Evolutionary conservation across 2,888 invertebrate genomes (phyloP).

Genomic region (Erpobdella octoculata): DNA sequence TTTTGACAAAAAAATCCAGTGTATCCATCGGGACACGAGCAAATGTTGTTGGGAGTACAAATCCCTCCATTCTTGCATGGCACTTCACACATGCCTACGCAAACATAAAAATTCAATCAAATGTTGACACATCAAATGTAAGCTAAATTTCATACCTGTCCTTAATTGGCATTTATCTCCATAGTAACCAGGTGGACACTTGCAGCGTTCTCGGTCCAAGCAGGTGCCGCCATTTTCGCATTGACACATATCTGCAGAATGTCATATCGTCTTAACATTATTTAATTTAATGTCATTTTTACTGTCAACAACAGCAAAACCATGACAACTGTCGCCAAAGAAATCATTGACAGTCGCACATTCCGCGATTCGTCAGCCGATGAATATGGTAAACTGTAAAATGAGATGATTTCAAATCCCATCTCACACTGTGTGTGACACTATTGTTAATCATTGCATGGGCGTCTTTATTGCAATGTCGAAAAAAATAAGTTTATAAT

Average conservation of each 20-base stretch:
- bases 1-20: conserved; percentile 82
- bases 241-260: conserved; percentile 32
- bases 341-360: no score
- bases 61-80: conserved; percentile 80
- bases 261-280: no score
- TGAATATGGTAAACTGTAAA: neutral
- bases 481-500: no score
- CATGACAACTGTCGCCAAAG: neutral
- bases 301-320: no score
- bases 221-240: conserved; percentile 41
- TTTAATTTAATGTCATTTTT: no score
- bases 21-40: conserved; percentile 81
- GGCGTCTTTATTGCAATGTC: no score
- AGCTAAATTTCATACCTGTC: no score
- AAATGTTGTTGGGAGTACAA: conserved; percentile 85
- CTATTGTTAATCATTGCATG: no score
- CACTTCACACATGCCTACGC: conserved; percentile 30
- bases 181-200: conserved; percentile 36
- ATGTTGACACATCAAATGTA: neutral
- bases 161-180: conserved; percentile 32
- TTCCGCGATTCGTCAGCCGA: neutral
- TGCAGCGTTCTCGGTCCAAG: conserved; percentile 37
- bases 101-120: neutral
- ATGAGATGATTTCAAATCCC: neutral
- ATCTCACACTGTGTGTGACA: no score